These are phyloP conservation scores for Dinothrombium tinctorium DNA, from an alignment of 1,140 invertebrate species.

Conservation along the genomic window DNA sequence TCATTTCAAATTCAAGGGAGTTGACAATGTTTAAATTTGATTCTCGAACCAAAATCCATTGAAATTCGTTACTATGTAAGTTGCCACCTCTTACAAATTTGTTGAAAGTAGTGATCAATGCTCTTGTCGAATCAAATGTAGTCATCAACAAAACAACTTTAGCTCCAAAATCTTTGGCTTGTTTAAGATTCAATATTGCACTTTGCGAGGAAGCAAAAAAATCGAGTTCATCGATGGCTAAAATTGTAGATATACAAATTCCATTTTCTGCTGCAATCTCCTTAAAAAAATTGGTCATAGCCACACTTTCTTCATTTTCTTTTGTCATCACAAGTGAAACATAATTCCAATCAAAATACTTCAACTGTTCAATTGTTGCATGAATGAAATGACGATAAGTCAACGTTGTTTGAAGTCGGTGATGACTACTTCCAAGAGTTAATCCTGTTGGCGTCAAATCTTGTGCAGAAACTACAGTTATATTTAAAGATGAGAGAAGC, in stretches of 20 bases:
- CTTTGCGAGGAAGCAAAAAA: too few relatives aligned
- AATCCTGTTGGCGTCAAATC: slow-evolving; percentile 10
- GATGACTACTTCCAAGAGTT: not conserved
- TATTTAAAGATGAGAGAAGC: slow-evolving; percentile 14
- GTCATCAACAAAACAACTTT: slow-evolving; percentile 8
- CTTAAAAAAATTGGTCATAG: slow-evolving; percentile 2
- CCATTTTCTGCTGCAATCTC: slow-evolving; percentile 2
- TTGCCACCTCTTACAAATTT: not conserved
- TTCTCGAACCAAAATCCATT: slow-evolving; percentile 2
- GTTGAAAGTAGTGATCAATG: slow-evolving; percentile 3
- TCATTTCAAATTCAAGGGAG: slow-evolving; percentile 3
- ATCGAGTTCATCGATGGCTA: slow-evolving; percentile 1
- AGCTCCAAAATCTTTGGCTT: slow-evolving; percentile 4
- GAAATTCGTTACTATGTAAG: slow-evolving; percentile 1
- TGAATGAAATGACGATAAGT: slow-evolving; percentile 14
- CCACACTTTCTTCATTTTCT: slow-evolving; percentile 10
- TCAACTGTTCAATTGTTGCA: slow-evolving; percentile 19
- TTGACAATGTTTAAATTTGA: slow-evolving; percentile 5
- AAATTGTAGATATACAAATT: slow-evolving; percentile 7
- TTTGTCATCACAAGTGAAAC: slow-evolving; percentile 21
- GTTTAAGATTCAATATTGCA: not conserved
- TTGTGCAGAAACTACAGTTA: slow-evolving; percentile 14
- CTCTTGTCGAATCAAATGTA: not conserved
- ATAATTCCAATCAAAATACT: slow-evolving; percentile 21
- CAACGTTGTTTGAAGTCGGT: slow-evolving; percentile 12